Percentiles rank a stretch among this genome's conserved stretches.
phyloP scores from a whole-genome alignment of 2,797 vertebrate genomes.

The Peromyscus melanophrys region DNA sequence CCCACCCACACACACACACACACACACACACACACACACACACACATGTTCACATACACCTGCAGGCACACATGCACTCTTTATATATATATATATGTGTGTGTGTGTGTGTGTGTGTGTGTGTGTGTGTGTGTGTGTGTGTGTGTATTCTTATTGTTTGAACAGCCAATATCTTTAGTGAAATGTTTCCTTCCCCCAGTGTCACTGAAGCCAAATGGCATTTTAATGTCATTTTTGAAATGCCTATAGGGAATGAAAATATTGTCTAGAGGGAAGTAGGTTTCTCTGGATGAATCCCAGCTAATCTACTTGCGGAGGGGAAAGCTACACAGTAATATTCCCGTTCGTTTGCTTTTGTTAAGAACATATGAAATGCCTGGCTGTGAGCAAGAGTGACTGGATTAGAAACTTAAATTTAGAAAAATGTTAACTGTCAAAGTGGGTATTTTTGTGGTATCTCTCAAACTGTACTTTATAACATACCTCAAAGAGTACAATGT shows the following conservation, averaged over 20 bases:
- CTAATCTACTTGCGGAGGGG: background rate
- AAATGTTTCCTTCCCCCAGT: conserved; percentile 24
- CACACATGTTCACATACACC: too few relatives aligned
- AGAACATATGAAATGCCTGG: conserved; percentile 46
- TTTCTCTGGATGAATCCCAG: conserved; percentile 41
- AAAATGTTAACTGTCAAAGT: conserved; percentile 49
- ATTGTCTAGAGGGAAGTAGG: conserved; percentile 2
- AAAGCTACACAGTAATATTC: background rate
- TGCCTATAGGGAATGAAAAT: conserved; percentile 12
- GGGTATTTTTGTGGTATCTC: conserved; percentile 72
- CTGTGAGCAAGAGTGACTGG: conserved; percentile 16
- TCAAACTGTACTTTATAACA: conserved; percentile 60
- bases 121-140: too few relatives aligned
- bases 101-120: too few relatives aligned
- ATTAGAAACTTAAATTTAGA: conserved; percentile 69
- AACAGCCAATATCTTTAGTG: conserved; percentile 50
- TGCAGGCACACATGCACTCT: too few relatives aligned
- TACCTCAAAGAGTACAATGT: conserved; percentile 76
- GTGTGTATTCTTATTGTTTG: background rate
- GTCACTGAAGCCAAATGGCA: conserved; percentile 6
- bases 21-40: background rate
- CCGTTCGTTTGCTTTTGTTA: background rate
- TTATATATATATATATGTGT: background rate
- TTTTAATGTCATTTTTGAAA: conserved; percentile 61
- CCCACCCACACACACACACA: too few relatives aligned